These are phyloP conservation scores for Scopus umbretta DNA, from an alignment of 2,113 vertebrate genomes.

Conservation along the genomic window DNA sequence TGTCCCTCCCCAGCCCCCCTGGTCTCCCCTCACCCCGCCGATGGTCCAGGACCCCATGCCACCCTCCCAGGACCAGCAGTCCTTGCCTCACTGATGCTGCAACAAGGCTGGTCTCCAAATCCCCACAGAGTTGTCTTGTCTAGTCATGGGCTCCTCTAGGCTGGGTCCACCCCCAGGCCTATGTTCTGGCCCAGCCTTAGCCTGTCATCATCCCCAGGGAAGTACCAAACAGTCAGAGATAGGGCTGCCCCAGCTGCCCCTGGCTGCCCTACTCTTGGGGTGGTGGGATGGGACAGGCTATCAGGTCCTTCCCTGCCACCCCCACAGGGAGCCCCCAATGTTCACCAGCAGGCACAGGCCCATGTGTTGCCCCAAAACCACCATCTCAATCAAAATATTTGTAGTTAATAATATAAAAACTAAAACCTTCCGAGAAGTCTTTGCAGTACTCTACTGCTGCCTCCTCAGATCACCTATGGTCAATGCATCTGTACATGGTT, in stretches of 20 bases:
- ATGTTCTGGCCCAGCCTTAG: not conserved
- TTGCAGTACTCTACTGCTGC: not conserved
- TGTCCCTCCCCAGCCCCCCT: not conserved
- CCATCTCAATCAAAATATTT: not conserved
- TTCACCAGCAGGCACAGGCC: not conserved
- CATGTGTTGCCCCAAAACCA: not conserved
- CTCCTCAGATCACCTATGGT: not conserved
- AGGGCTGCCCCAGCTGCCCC: not conserved
- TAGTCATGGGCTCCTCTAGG: not conserved
- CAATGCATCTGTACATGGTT: not conserved
- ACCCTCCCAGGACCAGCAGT: rapidly evolving
- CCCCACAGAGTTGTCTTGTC: not conserved
- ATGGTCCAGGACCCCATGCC: not conserved
- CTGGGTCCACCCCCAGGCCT: rapidly evolving
- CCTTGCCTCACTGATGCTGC: not conserved
- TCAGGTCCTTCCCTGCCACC: not conserved
- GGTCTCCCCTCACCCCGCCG: not conserved
- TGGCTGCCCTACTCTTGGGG: not conserved
- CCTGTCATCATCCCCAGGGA: not conserved
- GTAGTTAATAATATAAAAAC: not conserved
- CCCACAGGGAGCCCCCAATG: rapidly evolving
- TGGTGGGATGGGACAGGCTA: not conserved
- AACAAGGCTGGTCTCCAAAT: not conserved
- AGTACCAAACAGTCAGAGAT: not conserved
- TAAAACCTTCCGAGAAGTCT: not conserved